Base-by-base conservation (phyloP, 92 coral and sea anemone species). In the Phenganax stokvisi region DNA sequence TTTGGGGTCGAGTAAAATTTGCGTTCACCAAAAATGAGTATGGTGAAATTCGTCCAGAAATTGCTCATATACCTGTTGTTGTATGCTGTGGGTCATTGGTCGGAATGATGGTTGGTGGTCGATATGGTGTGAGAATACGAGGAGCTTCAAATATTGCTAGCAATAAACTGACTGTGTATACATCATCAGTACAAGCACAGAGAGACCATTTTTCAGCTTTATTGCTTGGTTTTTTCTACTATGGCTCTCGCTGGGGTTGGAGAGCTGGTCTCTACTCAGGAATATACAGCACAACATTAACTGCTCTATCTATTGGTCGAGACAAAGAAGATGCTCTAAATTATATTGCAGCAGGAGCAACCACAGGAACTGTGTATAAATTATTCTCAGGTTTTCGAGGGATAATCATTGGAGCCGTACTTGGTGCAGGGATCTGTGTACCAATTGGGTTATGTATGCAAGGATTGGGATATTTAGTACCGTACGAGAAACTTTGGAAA, bases 201-300 rank as follows among this genome's bases (percentile, higher is more conserved):
- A 86, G 99, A 12, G 92, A 89, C 29, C 88, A 90, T 53, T 97
- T 92, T 72, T 90, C 99, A 9, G 87, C 89, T 0, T 87, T 90
- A 16, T 81, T 87, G 0, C 67, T 96, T 12, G 99, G 99, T 0
- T 96, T 91, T 85, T 83, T 90, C 7, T 89, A 87, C 72, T 96
- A 96, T 90, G 99, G 99, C 17, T 85, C 92, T 51, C 92, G 97
- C 0, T 96, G 99, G 99, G 99, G 99, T 9, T 96, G 99, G 99
- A 84, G 99, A 72, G 84, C 89, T 89, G 99, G 99, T 7, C 75
- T 86, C 12, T 96, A 92, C 86, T 90, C 99, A 58, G 99, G 99
- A 8, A 72, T 96, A 37, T 96, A 92, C 77, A 96, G 97, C 91
- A 87, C 78, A 67, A 77, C 78, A 57, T 57, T 57, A 16, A 66